Percentiles rank a stretch among this genome's conserved stretches.
These are phyloP conservation scores for Naso thynnoides DNA, from an alignment of 2,797 vertebrate genomes.

Conservation along the genomic window DNA sequence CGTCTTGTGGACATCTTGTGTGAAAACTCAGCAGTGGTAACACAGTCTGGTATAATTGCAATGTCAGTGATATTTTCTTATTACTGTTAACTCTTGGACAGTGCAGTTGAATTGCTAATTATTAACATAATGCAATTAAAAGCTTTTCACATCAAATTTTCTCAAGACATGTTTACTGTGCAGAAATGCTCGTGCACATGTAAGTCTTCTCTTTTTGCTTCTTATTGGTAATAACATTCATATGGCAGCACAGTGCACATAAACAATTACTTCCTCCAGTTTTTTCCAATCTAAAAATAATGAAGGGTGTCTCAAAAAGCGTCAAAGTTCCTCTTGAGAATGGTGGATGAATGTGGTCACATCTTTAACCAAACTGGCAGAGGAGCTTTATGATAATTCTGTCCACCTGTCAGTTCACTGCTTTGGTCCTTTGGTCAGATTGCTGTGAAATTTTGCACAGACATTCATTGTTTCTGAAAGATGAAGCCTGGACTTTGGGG, in stretches of 20 bases:
- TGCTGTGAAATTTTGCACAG: neutral
- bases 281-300: neutral
- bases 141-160: slow-evolving; percentile 5
- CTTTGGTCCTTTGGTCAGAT: neutral
- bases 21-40: neutral
- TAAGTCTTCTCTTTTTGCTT: neutral
- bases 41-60: neutral
- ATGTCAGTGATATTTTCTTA: neutral
- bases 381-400: neutral
- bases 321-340: neutral
- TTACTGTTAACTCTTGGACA: neutral
- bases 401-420: neutral
- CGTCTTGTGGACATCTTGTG: neutral
- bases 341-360: neutral
- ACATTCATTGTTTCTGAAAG: neutral
- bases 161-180: neutral
- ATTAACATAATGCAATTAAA: neutral
- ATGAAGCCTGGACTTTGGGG: neutral
- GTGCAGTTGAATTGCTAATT: neutral
- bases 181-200: slow-evolving; percentile 3
- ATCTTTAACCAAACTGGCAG: neutral
- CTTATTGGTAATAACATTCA: slow-evolving; percentile 31
- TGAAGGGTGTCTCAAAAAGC: neutral
- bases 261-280: neutral
- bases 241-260: neutral